Evolutionary conservation across 2,113 vertebrate species (phyloP).

Genomic region (Quiscalus mexicanus): DNA sequence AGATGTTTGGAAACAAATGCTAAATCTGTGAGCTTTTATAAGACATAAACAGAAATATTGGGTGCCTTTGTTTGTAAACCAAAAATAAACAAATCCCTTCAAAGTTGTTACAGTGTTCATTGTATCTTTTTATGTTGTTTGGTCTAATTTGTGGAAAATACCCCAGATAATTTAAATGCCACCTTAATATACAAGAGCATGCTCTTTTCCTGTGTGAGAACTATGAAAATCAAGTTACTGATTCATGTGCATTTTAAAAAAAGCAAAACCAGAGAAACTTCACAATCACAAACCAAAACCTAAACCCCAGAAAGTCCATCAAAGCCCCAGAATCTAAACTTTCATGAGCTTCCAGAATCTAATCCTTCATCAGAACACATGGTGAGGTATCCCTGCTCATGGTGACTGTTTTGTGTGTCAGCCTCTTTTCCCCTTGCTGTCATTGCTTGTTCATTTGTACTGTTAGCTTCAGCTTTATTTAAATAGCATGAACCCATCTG

Average conservation of each 20-base stretch:
- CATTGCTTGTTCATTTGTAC: background rate
- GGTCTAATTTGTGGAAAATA: background rate
- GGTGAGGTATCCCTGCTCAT: background rate
- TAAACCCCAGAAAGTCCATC: background rate
- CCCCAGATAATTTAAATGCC: background rate
- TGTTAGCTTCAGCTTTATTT: background rate
- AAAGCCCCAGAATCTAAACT: background rate
- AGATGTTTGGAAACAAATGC: constrained; percentile 68
- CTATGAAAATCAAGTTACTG: background rate
- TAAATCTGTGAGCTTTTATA: constrained; percentile 75
- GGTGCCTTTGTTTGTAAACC: constrained; percentile 95
- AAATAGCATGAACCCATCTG: background rate
- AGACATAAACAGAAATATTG: constrained; percentile 78
- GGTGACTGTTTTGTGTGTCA: background rate
- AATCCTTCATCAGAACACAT: background rate
- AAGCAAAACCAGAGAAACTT: background rate
- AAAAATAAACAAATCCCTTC: constrained; percentile 84
- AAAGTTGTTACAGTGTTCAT: constrained; percentile 62
- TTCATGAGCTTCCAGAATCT: background rate
- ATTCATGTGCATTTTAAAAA: background rate
- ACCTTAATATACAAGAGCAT: background rate
- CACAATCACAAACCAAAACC: background rate
- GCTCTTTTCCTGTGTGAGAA: background rate
- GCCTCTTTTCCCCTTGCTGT: background rate
- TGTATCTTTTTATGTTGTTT: constrained; percentile 7